Conservation (phyloP, 2,888 invertebrate species). For the Erebia epiphron region DNA sequence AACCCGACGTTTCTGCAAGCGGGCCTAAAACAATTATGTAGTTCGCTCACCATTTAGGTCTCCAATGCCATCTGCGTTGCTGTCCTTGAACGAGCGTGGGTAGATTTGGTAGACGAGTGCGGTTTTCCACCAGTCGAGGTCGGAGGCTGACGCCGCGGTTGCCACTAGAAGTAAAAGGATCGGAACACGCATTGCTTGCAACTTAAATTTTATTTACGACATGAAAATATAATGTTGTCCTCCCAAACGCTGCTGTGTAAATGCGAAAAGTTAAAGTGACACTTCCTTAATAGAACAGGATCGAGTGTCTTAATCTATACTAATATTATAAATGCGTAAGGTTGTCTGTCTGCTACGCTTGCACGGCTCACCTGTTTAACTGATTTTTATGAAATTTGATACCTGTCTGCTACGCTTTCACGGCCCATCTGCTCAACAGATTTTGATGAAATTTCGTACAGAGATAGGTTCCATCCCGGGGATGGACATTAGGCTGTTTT, state of each 20-base stretch:
- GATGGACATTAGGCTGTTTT: too few relatives aligned
- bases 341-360: too few relatives aligned
- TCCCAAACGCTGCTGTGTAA: slow-evolving; percentile 9
- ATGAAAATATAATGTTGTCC: slow-evolving; percentile 14
- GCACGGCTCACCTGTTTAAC: too few relatives aligned
- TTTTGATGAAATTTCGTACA: too few relatives aligned
- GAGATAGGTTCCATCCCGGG: too few relatives aligned
- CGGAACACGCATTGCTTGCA: slow-evolving; percentile 31
- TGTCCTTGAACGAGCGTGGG: slow-evolving; percentile 89
- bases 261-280: not conserved
- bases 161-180: slow-evolving; percentile 23
- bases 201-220: not conserved
- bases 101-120: slow-evolving; percentile 90
- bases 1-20: too few relatives aligned
- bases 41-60: slow-evolving; percentile 85
- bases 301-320: slow-evolving; percentile 3
- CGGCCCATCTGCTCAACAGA: too few relatives aligned
- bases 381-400: too few relatives aligned
- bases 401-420: too few relatives aligned
- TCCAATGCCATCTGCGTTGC: slow-evolving; percentile 88
- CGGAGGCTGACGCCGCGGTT: slow-evolving; percentile 37
- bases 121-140: slow-evolving; percentile 88
- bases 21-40: too few relatives aligned
- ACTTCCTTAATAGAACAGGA: slow-evolving; percentile 30
- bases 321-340: too few relatives aligned